These are phyloP conservation scores for Cherax destructor DNA, from an alignment of 1,140 invertebrate genomes.

Conservation along the genomic window DNA sequence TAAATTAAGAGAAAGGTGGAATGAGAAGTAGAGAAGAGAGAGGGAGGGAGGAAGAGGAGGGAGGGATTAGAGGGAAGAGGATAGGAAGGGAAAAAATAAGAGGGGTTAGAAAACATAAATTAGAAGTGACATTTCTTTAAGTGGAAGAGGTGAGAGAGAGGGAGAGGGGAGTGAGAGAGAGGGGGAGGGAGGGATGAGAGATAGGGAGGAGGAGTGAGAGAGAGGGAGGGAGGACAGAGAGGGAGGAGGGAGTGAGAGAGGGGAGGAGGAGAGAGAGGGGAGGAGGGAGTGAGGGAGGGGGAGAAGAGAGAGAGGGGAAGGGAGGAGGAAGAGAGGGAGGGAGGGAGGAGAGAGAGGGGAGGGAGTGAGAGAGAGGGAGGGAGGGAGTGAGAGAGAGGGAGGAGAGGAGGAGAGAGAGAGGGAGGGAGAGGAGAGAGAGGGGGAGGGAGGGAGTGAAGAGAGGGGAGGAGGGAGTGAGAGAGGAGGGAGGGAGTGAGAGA, in stretches of 20 bases:
- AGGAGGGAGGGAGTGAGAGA: background rate
- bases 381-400: background rate
- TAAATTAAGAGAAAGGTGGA: too few relatives aligned
- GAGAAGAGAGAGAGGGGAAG: too few relatives aligned
- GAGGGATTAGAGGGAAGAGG: too few relatives aligned
- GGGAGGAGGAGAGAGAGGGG: background rate
- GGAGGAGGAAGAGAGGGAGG: too few relatives aligned
- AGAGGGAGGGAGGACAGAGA: background rate
- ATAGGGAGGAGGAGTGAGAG: background rate
- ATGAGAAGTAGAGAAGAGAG: too few relatives aligned
- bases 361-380: background rate
- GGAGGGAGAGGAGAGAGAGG: background rate
- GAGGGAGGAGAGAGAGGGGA: background rate
- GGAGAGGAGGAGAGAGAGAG: background rate
- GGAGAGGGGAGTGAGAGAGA: background rate
- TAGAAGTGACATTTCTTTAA: background rate
- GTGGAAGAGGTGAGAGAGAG: background rate
- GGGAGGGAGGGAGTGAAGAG: background rate
- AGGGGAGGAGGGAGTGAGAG: background rate
- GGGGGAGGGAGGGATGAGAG: background rate
- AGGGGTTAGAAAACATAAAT: background rate
- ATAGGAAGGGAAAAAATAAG: too few relatives aligned
- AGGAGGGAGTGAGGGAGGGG: too few relatives aligned
- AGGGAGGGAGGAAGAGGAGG: too few relatives aligned
- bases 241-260: background rate